phyloP scores from a whole-genome alignment of 2,888 invertebrate genomes.

The Subacronicta megacephala region DNA sequence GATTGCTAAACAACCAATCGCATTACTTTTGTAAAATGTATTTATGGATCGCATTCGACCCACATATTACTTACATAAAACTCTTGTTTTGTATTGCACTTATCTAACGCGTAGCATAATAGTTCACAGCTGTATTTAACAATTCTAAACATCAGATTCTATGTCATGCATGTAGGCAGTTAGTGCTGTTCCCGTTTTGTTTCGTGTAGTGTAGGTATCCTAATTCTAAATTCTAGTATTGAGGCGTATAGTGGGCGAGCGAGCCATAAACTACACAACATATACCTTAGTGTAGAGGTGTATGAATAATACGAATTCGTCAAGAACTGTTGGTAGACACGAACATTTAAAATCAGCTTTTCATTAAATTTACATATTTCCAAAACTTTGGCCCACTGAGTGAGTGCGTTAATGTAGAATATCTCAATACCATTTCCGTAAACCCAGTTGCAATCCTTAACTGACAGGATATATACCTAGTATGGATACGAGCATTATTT shows the following conservation, averaged over 20 bases:
- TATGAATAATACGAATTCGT: constrained; percentile 2
- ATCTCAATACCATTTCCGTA: too few species aligned
- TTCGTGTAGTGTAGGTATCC: constrained; percentile 30
- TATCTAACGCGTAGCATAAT: constrained; percentile 26
- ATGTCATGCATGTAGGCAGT: constrained; percentile 27
- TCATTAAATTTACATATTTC: not conserved
- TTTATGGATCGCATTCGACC: constrained; percentile 35
- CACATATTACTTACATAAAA: constrained; percentile 28
- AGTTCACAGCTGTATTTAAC: constrained; percentile 7
- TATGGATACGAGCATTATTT: too few species aligned
- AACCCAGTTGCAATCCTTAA: too few species aligned
- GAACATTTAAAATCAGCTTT: not conserved
- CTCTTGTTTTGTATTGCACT: constrained; percentile 26
- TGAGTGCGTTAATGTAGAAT: too few species aligned
- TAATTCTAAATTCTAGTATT: constrained; percentile 19
- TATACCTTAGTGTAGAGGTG: constrained; percentile 6
- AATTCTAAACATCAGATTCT: constrained; percentile 11
- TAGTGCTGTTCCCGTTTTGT: constrained; percentile 17
- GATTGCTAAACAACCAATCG: constrained; percentile 65
- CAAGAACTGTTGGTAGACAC: not conserved
- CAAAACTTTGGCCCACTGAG: not conserved
- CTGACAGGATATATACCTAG: too few species aligned
- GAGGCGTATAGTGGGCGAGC: constrained; percentile 30
- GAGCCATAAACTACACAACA: constrained; percentile 15
- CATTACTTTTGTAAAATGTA: constrained; percentile 42